Evolutionary conservation across 2,797 vertebrate species (phyloP), one percentile per base, ranked within the genome.

Genomic region (Karalla daura): DNA sequence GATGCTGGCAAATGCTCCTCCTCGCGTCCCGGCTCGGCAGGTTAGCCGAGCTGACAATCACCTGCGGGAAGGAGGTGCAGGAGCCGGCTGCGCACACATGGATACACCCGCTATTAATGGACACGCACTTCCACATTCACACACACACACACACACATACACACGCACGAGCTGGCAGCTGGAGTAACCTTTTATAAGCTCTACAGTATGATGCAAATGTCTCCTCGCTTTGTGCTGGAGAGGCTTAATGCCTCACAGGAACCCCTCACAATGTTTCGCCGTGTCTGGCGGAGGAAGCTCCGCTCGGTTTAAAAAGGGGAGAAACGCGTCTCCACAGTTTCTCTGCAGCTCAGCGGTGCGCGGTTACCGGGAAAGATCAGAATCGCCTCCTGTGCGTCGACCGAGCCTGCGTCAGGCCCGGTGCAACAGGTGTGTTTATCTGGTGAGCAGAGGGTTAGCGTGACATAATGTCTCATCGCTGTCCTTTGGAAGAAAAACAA

Each of bases 111-210:
- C 7, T n/a, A n/a, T n/a, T n/a, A n/a, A n/a, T n/a, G n/a, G n/a
- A n/a, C n/a, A n/a, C n/a, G n/a, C n/a, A 30, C 20, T 17, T 30
- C 44, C 21, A 63, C 37, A 37, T 13, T 7, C 14, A 15, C 36
- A 60, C 55, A 51, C 66, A 41, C 5, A 0, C 17, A 20, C 23
- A 35, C 37, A 49, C 18, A 63, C 30, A 36, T 7, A n/a, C 36
- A 23, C 52, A 55, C 63, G 60, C 69, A 62, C 36, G 58, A 46
- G 32, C 75, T 63, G 36, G 28, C 0, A 15, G 49, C 45, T 35
- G 28, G 35, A 27, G 40, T 77, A 76, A 81, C 71, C 79, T 86
- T 82, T 80, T n/a, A 64, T 46, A 35, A 59, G 58, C 52, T 70
- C 45, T 70, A n/a, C n/a, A n/a, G n/a, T n/a, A 12, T 69, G 60